A percentile compares a stretch with the other conserved stretches of the same genome.
These are phyloP conservation scores for Ophion obscuratus DNA, from an alignment of 2,888 invertebrate genomes.

Conservation along the genomic window DNA sequence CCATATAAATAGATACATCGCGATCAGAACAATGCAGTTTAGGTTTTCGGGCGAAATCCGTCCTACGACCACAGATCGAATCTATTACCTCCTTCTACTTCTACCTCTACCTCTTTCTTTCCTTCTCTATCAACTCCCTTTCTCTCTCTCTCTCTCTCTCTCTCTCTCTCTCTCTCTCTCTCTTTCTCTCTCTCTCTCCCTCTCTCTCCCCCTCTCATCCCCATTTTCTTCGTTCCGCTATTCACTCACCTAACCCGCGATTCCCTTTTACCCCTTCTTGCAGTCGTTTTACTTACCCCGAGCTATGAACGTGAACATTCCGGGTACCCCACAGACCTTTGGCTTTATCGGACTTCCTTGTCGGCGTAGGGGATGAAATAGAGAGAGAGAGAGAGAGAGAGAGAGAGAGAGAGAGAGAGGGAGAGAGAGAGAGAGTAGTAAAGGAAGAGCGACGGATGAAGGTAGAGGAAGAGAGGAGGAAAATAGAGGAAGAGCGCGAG, in stretches of 20 bases:
- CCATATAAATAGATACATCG: slow-evolving; percentile 8
- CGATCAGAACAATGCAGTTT: slow-evolving; percentile 13
- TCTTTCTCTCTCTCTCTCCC: not conserved
- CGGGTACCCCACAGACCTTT: slow-evolving; percentile 36
- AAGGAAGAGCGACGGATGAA: not conserved
- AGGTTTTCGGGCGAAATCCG: slow-evolving; percentile 15
- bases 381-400: not conserved
- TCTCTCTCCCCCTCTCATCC: slow-evolving; percentile 1
- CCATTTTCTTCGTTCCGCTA: slow-evolving; percentile 9
- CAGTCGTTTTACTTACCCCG: slow-evolving; percentile 45
- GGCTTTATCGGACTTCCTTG: slow-evolving; percentile 27
- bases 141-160: too few species aligned
- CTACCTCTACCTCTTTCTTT: too few species aligned
- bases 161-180: too few species aligned
- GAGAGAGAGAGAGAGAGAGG: not conserved
- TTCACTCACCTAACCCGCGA: slow-evolving; percentile 20
- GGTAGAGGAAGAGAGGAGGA: not conserved
- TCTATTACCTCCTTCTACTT: not conserved
- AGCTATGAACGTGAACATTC: slow-evolving; percentile 38
- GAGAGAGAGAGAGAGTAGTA: not conserved
- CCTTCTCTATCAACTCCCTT: too few species aligned
- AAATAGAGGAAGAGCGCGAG: slow-evolving; percentile 6
- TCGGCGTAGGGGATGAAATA: not conserved
- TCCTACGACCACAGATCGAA: slow-evolving; percentile 33
- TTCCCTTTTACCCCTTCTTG: slow-evolving; percentile 22